Base-by-base conservation (phyloP, 1,140 invertebrate genomes). In the Hyles euphorbiae region DNA sequence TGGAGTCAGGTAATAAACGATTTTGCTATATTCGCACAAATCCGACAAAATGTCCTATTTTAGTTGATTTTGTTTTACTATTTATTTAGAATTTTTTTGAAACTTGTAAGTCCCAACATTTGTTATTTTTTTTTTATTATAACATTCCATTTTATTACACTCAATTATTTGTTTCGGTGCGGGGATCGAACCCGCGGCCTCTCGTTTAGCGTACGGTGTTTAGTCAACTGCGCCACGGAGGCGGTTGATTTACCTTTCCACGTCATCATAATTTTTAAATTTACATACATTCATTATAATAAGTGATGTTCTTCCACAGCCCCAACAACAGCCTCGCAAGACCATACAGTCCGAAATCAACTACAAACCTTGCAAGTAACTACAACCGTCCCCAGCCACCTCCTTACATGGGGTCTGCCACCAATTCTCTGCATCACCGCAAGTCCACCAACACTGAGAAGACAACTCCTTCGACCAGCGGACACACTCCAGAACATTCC, bases 331-430 rank as follows among this genome's bases (percentile, higher is more conserved):
- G 87, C 49, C 71, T 89, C 4, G 73, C 61, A 0, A 70, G 88
- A 3, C 83, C 87, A 0, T 85, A 86, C 65, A 88, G 88, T 34
- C 87, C 88, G 0, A 83, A 84, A 65, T 86, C 85, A 0, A 81
- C 76, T 2, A 83, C 74, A 5, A 89, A 89, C 61, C 56, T 88
- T 2, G 80, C 86, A 0, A 76, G 76, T 12, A 83, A 73, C 64
- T 90, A 87, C 76, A 89, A 88, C 62, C 75, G 89, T 0, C 89
- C 89, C 0, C 88, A 89, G 63, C 88, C 88, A 0, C 88, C 88
- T 0, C 88, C 88, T 0, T 90, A 90, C 67, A 66, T 80, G 33
- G 83, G 78, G 6, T 81, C 82, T 5, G 75, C 74, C 47, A 87
- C 78, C 11, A 86, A 86, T 53, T 72, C 78, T 2, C 70, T 84